phyloP scores from a whole-genome alignment of 1,140 invertebrate species.

The Leptinotarsa undecemlineata region DNA sequence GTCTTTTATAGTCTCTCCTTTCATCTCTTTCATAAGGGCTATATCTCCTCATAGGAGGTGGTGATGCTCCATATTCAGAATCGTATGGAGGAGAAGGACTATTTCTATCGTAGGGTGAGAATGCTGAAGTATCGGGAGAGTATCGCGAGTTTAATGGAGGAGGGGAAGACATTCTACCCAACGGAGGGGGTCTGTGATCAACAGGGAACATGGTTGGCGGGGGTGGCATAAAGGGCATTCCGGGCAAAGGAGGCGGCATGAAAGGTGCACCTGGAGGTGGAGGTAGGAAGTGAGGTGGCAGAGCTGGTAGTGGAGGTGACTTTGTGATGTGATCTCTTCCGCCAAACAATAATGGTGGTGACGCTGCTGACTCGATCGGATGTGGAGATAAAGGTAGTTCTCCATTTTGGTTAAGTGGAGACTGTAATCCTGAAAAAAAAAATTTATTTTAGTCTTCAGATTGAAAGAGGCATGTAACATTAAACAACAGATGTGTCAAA shows the following conservation, averaged over 20 bases:
- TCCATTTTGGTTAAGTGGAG: slow-evolving; percentile 51
- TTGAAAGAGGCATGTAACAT: no score
- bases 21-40: slow-evolving; percentile 48
- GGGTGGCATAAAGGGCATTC: slow-evolving; percentile 51
- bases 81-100: slow-evolving; percentile 52
- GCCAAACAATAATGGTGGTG: slow-evolving; percentile 52
- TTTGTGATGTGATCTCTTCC: slow-evolving; percentile 56
- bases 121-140: slow-evolving; percentile 48
- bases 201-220: slow-evolving; percentile 57
- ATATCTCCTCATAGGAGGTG: slow-evolving; percentile 41
- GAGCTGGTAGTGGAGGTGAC: slow-evolving; percentile 58
- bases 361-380: slow-evolving; percentile 57
- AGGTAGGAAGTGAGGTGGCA: slow-evolving; percentile 52
- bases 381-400: slow-evolving; percentile 49
- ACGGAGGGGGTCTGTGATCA: slow-evolving; percentile 64
- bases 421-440: slow-evolving; percentile 44
- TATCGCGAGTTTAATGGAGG: slow-evolving; percentile 54
- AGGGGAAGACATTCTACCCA: slow-evolving; percentile 68
- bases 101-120: slow-evolving; percentile 48
- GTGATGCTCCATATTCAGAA: slow-evolving; percentile 48
- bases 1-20: slow-evolving; percentile 45
- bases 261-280: slow-evolving; percentile 49
- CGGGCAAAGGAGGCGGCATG: slow-evolving; percentile 53
- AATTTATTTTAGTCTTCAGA: no score
- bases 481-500: no score